Evolutionary conservation across 92 coral and sea anemone species (phyloP), one percentile per base, ranked within the genome.

Genomic region (Epizoanthus scotinus): DNA sequence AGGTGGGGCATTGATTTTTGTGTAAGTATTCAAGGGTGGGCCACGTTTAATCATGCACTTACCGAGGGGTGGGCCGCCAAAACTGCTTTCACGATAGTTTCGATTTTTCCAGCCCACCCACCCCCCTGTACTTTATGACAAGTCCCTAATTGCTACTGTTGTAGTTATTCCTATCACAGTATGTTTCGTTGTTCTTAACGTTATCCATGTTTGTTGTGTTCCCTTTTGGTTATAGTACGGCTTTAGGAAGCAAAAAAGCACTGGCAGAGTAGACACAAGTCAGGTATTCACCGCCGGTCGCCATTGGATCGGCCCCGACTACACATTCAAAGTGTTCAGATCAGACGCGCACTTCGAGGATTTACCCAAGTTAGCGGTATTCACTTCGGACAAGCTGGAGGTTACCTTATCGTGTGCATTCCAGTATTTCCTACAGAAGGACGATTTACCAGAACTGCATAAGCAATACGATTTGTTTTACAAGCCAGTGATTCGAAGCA

Each of bases 241-340:
- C 27, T 86, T 91, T 62, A 68, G 34, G 26, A 86, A 86, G 71
- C 92, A 89, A 10, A 89, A 83, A 40, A 89, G 93, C 24, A 91
- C 95, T 10, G 95, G 95, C 21, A 85, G 26, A 59, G 95, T 91
- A 2, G 79, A 89, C 89, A 75, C 86, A 31, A 73, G 74, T 17
- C 38, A 85, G 61, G 90, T 91, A 20, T 91, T 79, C 75, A 63
- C 82, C 2, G 85, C 86, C 1, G 95, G 95, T 9, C 86, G 95
- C 28, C 89, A 89, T 55, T 82, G 90, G 62, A 36, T 91, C 63
- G 95, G 95, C 17, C 95, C 95, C 0, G 95, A 91, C 78, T 89
- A 71, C 78, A 89, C 87, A 10, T 91, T 91, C 83, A 91, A 91
- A 73, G 57, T 56, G 20, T 91, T 85, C 75, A 88, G 80, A 42